Base-by-base conservation (phyloP, 2,113 vertebrate species). In the Limnothrissa miodon region DNA sequence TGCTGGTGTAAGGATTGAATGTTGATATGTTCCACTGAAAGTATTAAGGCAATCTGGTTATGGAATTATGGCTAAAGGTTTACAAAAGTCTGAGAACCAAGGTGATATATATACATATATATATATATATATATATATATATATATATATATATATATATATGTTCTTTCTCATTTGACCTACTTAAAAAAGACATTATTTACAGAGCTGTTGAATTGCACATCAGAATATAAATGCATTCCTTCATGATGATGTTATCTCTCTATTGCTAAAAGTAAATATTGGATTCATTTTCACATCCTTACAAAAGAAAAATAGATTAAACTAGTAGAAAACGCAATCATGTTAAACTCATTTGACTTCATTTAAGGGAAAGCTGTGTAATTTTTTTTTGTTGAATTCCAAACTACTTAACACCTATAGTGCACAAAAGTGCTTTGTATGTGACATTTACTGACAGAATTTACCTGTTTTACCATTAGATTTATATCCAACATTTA, bases 21-120 rank as follows among this genome's bases (percentile, higher is more conserved):
- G 84, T 80, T 80, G 89, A 92, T 91, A 51, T 53, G 91, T 90
- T 92, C 92, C 91, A 66, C 91, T 91, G 91, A 93, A 92, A 91
- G 92, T 92, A 91, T 91, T 86, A 84, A 91, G 89, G 90, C 88
- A 90, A 91, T 92, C 36, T 4, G 7, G 78, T 83, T 79, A 56
- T 81, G 85, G 82, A 17, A 33, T 53, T 78, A 79, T 36, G 81
- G 74, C 74, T n/a, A 42, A 53, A 15, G 80, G 79, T 80, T 66
- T 66, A 80, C 51, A 48, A 66, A 66, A 33, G 59, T 66, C 82
- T 81, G 80, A 44, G 48, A 83, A 83, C 42, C 45, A 78, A 46
- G 45, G 29, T 82, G 80, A 82, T 48, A 29, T 66, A 66, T 66
- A 66, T 66, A 66, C 1, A 66, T 66, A 66, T 66, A 66, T 66